Conservation (phyloP, 2,113 vertebrate genomes). For the Xenopus borealis region DNA sequence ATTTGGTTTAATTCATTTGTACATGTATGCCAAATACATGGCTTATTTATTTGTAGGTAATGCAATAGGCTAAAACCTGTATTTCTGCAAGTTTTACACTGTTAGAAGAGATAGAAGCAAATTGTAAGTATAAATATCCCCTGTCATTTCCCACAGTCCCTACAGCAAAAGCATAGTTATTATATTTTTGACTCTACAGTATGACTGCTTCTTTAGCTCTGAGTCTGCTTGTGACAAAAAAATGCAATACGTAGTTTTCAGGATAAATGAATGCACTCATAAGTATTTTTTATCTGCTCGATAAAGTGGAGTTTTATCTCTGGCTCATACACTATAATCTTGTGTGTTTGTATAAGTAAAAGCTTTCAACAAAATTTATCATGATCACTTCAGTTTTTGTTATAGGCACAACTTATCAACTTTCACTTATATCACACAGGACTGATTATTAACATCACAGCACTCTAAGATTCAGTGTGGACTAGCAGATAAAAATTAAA, state of each 20-base stretch:
- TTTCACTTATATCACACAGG: not conserved
- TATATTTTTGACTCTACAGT: not conserved
- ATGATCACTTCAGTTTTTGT: not conserved
- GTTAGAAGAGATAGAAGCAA: not conserved
- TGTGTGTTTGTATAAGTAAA: conserved; percentile 1
- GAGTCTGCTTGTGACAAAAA: not conserved
- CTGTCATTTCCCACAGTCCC: not conserved
- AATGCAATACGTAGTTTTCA: not conserved
- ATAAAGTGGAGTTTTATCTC: not conserved
- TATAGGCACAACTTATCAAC: not conserved
- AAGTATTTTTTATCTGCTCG: not conserved
- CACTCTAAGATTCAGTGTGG: not conserved
- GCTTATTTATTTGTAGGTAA: not conserved
- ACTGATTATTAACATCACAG: not conserved
- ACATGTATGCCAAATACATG: not conserved
- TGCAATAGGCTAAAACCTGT: not conserved
- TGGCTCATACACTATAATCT: not conserved
- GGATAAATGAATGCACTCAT: not conserved
- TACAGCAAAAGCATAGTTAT: not conserved
- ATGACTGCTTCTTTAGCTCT: not conserved
- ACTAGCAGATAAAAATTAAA: not conserved
- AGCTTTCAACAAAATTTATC: not conserved
- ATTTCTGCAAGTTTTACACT: not conserved
- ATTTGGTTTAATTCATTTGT: too few relatives aligned
- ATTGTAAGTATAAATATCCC: not conserved